Conservation (phyloP, 2,888 invertebrate genomes). For the Drosophila suboccidentalis region DNA sequence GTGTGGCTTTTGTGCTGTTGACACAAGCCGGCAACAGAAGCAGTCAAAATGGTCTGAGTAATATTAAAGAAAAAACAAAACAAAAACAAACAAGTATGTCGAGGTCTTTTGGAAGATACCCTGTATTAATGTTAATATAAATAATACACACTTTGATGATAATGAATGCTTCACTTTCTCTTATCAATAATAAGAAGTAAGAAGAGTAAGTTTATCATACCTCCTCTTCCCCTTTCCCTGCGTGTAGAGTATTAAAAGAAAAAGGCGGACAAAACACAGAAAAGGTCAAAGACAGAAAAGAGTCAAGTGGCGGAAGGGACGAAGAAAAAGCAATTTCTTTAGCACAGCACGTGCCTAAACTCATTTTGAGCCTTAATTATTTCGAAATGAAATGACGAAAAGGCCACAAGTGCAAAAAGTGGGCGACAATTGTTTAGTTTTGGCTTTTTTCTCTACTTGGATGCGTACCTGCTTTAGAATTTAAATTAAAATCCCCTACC, state of each 20-base stretch:
- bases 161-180: background rate
- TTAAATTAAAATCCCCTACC: conserved; percentile 16
- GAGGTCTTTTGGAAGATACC: conserved; percentile 2
- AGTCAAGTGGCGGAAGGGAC: conserved; percentile 36
- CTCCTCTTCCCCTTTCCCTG: background rate
- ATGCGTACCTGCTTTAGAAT: conserved; percentile 38
- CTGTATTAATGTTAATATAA: background rate
- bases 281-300: conserved; percentile 56
- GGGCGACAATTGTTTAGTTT: conserved; percentile 53
- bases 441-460: conserved; percentile 13
- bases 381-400: conserved; percentile 58
- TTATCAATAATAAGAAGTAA: too few relatives aligned
- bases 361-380: conserved; percentile 72
- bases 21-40: conserved; percentile 39
- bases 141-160: background rate
- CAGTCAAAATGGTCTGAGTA: conserved; percentile 41
- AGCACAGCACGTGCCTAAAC: conserved; percentile 74
- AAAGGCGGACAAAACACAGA: conserved; percentile 25
- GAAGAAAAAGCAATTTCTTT: conserved; percentile 69
- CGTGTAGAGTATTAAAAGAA: conserved; percentile 5
- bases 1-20: conserved; percentile 57
- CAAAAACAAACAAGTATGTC: conserved; percentile 1
- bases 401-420: conserved; percentile 45
- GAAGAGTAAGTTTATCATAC: background rate
- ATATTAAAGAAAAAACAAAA: conserved; percentile 29